phyloP scores from a whole-genome alignment of 2,113 vertebrate genomes.

The Diadophis punctatus region DNA sequence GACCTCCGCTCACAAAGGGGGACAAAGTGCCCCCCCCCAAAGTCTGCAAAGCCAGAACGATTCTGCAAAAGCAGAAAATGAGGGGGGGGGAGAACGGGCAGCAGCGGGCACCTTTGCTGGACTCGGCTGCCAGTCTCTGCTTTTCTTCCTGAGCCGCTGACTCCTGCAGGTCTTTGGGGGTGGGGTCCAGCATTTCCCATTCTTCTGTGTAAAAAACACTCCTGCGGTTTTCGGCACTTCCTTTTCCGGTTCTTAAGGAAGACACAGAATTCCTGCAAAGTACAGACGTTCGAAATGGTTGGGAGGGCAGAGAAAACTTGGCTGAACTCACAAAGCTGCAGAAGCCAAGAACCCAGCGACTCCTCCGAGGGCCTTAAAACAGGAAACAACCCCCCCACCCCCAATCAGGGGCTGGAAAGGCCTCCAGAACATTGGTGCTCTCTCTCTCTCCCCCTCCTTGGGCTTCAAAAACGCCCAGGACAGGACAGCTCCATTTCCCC shows the following conservation, averaged over 20 bases:
- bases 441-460: not conserved
- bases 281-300: not conserved
- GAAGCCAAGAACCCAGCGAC: not conserved
- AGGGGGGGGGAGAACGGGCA: not conserved
- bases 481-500: not conserved
- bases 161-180: constrained; percentile 81
- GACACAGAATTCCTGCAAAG: constrained; percentile 89
- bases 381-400: too few species aligned
- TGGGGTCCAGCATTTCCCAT: constrained; percentile 90
- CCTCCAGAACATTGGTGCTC: not conserved
- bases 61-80: not conserved
- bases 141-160: constrained; percentile 64
- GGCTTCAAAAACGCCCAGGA: not conserved
- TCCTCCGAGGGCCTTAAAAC: not conserved
- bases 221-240: constrained; percentile 75
- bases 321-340: not conserved
- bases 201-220: constrained; percentile 96
- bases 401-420: not conserved
- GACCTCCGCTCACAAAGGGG: not conserved
- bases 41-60: not conserved
- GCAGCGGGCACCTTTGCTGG: constrained; percentile 72
- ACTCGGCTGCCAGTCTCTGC: constrained; percentile 68
- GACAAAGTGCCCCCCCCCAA: not conserved
- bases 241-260: constrained; percentile 77
- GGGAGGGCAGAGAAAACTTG: not conserved